Conservation (phyloP, 2,113 vertebrate species). For the Lethenteron camtschaticum region DNA sequence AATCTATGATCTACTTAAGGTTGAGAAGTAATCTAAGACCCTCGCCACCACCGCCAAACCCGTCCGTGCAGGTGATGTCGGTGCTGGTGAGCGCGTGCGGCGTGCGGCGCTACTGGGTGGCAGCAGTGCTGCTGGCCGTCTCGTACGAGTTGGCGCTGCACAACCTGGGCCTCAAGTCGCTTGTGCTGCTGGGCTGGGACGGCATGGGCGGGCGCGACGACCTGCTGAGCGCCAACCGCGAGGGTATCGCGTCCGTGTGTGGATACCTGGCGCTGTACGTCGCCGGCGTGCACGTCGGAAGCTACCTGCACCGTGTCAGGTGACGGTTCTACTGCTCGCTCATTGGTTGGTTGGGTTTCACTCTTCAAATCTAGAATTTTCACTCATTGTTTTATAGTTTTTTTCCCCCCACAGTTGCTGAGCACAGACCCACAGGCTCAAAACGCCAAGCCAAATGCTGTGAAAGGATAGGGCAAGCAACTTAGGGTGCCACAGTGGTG, state of each 20-base stretch:
- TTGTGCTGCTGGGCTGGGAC: not conserved
- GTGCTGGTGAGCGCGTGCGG: not conserved
- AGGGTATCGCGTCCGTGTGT: not conserved
- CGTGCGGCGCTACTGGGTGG: not conserved
- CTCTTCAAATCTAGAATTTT: too few relatives aligned
- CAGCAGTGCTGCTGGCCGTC: not conserved
- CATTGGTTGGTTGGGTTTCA: too few relatives aligned
- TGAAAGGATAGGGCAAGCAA: too few relatives aligned
- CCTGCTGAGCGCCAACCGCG: not conserved
- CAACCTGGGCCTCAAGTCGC: not conserved
- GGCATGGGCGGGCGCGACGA: not conserved
- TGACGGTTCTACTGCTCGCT: not conserved
- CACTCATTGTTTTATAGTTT: too few relatives aligned
- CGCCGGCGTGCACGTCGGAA: not conserved
- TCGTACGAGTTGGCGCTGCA: not conserved
- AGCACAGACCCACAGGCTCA: too few relatives aligned
- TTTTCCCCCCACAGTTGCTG: too few relatives aligned
- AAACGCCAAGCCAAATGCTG: too few relatives aligned
- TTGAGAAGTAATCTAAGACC: too few relatives aligned
- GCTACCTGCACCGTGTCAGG: not conserved
- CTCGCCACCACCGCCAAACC: too few relatives aligned
- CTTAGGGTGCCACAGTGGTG: too few relatives aligned
- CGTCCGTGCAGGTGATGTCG: too few relatives aligned
- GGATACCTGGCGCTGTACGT: constrained; percentile 5
- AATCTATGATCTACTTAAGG: too few relatives aligned